phyloP scores from a whole-genome alignment of 2,797 vertebrate species.

The Geotrypetes seraphini region DNA sequence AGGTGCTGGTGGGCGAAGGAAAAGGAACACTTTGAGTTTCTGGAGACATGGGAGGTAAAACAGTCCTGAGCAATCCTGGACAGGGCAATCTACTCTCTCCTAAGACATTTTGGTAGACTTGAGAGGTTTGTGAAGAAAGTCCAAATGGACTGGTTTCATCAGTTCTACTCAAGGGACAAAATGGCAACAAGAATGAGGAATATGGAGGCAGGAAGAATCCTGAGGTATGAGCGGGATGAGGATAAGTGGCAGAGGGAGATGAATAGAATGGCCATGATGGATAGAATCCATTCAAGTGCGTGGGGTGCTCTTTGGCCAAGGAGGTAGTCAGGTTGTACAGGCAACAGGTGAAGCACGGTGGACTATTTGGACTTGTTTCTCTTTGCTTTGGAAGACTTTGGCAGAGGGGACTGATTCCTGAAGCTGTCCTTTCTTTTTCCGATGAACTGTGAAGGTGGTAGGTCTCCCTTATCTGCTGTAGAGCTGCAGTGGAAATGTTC shows the following conservation, averaged over 20 bases:
- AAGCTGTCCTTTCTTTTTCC: background rate
- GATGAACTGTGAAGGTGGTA: background rate
- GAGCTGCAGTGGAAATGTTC: constrained; percentile 11
- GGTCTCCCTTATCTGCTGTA: background rate
- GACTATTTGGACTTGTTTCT: no score
- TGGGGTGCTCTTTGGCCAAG: constrained; percentile 31
- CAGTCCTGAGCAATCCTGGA: constrained; percentile 13
- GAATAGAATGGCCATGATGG: constrained; percentile 45
- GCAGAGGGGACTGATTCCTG: background rate
- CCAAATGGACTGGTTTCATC: background rate
- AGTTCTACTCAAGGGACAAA: constrained; percentile 15
- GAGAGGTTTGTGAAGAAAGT: constrained; percentile 14
- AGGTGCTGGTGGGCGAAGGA: background rate
- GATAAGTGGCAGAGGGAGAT: constrained; percentile 37
- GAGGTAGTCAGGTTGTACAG: constrained; percentile 10
- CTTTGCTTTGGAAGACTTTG: constrained; percentile 5
- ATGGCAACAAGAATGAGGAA: constrained; percentile 32
- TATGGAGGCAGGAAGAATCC: constrained; percentile 44
- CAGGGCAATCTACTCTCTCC: constrained; percentile 39
- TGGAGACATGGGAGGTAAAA: constrained; percentile 21
- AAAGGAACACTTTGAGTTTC: background rate
- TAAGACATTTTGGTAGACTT: constrained; percentile 28
- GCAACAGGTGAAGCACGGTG: constrained; percentile 5
- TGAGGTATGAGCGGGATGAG: constrained; percentile 30
- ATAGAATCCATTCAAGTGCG: constrained; percentile 46